Evolutionary conservation across 2,888 invertebrate species (phyloP).

Genomic region (Microchrysa polita): DNA sequence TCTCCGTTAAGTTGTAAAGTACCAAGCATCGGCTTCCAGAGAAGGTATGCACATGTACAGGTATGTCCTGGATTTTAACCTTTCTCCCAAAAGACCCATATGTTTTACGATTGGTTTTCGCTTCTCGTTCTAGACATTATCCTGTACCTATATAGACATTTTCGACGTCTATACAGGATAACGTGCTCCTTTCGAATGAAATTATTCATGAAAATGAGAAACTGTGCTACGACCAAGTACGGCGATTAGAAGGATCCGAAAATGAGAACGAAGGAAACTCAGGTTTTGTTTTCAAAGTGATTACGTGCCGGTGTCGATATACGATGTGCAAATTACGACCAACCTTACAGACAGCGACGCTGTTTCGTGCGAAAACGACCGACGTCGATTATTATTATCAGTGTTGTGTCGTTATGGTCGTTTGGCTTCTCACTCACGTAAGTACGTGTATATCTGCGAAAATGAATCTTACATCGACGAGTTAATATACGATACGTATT

Average conservation of each 20-base stretch:
- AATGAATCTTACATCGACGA: not conserved
- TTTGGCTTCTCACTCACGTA: too few relatives aligned
- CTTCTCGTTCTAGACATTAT: not conserved
- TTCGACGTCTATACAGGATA: too few relatives aligned
- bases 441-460: too few relatives aligned
- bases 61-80: not conserved
- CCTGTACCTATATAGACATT: too few relatives aligned
- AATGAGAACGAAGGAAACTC: not conserved
- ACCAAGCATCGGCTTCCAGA: not conserved
- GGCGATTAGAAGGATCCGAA: slow-evolving; percentile 2
- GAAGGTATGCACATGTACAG: too few relatives aligned
- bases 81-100: slow-evolving; percentile 10
- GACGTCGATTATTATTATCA: too few relatives aligned
- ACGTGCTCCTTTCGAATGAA: not conserved
- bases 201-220: slow-evolving; percentile 7
- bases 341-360: not conserved
- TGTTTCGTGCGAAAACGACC: too few relatives aligned
- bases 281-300: slow-evolving; percentile 4
- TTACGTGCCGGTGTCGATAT: not conserved
- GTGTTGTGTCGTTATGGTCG: too few relatives aligned
- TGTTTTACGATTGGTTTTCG: not conserved
- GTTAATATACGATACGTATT: not conserved
- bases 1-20: not conserved
- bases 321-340: not conserved
- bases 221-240: not conserved